Percentiles rank a stretch among this genome's conserved stretches.
These are phyloP conservation scores for Platorchestia sp. DNA, from an alignment of 1,140 invertebrate genomes.

Conservation along the genomic window DNA sequence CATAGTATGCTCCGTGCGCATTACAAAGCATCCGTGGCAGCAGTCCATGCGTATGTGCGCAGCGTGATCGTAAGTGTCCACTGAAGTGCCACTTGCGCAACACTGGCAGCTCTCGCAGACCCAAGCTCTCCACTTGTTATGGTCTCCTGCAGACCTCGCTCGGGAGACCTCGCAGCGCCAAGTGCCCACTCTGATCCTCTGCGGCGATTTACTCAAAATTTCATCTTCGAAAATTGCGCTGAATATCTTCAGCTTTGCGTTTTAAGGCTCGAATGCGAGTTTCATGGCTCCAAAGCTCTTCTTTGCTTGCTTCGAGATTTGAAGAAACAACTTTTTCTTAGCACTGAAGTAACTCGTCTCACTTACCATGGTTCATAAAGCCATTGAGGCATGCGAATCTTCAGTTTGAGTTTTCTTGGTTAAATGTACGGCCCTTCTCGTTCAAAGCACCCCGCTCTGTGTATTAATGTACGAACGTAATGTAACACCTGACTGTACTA, in stretches of 20 bases:
- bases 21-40: neutral
- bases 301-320: neutral
- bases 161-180: neutral
- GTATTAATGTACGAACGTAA: neutral
- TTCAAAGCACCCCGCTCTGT: no score
- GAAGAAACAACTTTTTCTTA: neutral
- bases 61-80: neutral
- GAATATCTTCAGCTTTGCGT: neutral
- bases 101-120: neutral
- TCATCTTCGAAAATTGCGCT: slow-evolving; percentile 17
- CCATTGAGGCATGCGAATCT: neutral
- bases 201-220: slow-evolving; percentile 2
- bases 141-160: neutral
- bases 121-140: neutral
- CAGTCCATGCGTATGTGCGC: neutral
- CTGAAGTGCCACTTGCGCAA: neutral
- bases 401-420: neutral
- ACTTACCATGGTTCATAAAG: neutral
- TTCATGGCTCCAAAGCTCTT: neutral
- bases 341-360: neutral
- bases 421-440: neutral
- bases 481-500: neutral
- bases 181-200: neutral
- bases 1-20: no score
- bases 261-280: neutral